Percentiles rank a stretch among this genome's conserved stretches.
Evolutionary conservation across 2,888 invertebrate species (phyloP).

Genomic region (Clistopyga incitator): DNA sequence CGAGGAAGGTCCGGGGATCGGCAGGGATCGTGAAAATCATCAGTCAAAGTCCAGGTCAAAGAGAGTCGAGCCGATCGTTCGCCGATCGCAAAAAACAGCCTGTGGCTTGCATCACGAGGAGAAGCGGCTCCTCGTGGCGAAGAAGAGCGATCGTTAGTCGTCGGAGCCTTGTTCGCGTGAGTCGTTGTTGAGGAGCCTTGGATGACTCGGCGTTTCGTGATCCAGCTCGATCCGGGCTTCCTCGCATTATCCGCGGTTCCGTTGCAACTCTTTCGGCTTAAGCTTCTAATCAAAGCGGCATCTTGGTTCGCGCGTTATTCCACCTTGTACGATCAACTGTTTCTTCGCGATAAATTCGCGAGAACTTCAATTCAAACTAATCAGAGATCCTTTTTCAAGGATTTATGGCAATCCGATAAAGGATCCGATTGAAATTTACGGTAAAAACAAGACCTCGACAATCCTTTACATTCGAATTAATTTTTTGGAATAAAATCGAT

Average conservation of each 20-base stretch:
- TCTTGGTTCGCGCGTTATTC: background rate
- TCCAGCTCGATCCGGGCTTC: constrained; percentile 21
- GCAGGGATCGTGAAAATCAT: constrained; percentile 67
- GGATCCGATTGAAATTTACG: background rate
- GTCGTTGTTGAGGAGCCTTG: constrained; percentile 26
- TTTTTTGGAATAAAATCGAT: too few relatives aligned
- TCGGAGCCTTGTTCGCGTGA: constrained; percentile 19
- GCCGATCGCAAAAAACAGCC: constrained; percentile 44
- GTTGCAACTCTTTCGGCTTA: constrained; percentile 31
- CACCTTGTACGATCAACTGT: background rate
- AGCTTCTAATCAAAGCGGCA: constrained; percentile 34
- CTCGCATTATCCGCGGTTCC: constrained; percentile 37
- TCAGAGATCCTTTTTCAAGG: background rate
- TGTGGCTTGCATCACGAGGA: constrained; percentile 60
- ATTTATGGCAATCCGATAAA: constrained; percentile 8
- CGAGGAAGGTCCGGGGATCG: constrained; percentile 31
- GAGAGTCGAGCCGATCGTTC: constrained; percentile 63
- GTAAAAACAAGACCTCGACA: background rate
- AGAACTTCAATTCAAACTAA: background rate
- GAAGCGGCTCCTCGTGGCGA: constrained; percentile 28
- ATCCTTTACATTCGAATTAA: too few relatives aligned
- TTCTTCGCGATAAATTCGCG: constrained; percentile 19
- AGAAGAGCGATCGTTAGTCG: constrained; percentile 58
- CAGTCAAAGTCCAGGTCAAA: constrained; percentile 71
- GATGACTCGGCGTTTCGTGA: constrained; percentile 54